Evolutionary conservation across 2,113 vertebrate species (phyloP).

Genomic region (Thermophis baileyi): DNA sequence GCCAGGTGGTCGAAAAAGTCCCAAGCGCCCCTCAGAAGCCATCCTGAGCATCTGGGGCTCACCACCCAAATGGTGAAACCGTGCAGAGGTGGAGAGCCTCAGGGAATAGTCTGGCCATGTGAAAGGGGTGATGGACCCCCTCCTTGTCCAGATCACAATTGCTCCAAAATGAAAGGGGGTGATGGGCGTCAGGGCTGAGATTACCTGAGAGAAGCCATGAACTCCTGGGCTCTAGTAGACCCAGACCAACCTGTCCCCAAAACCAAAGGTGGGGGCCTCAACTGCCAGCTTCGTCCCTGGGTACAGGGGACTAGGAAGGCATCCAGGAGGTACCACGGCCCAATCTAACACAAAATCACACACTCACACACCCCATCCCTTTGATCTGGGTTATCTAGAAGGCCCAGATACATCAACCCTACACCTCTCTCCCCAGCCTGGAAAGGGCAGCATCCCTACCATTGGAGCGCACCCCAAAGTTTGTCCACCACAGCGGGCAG

Average conservation of each 20-base stretch:
- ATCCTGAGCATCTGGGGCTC: background rate
- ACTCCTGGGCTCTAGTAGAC: background rate
- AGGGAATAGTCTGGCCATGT: background rate
- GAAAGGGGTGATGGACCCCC: background rate
- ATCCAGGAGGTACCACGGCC: background rate
- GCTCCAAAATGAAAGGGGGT: background rate
- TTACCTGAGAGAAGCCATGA: background rate
- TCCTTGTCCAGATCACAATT: background rate
- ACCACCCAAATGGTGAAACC: background rate
- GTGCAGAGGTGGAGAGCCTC: background rate
- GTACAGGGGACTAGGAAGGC: background rate
- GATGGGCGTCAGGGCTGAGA: background rate
- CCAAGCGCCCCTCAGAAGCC: too few relatives aligned
- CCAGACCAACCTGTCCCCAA: background rate
- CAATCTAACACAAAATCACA: background rate
- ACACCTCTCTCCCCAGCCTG: background rate
- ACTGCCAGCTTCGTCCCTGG: background rate
- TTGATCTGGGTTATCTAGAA: background rate
- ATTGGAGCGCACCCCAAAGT: background rate
- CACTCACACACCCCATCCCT: background rate
- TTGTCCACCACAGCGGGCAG: background rate
- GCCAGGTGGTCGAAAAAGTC: background rate
- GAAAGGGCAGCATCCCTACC: too few relatives aligned
- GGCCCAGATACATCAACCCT: background rate
- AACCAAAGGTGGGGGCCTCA: background rate